Percentiles rank a stretch among this genome's conserved stretches.
phyloP scores from a whole-genome alignment of 2,888 invertebrate species.

The Cordylochernes scorpioides region DNA sequence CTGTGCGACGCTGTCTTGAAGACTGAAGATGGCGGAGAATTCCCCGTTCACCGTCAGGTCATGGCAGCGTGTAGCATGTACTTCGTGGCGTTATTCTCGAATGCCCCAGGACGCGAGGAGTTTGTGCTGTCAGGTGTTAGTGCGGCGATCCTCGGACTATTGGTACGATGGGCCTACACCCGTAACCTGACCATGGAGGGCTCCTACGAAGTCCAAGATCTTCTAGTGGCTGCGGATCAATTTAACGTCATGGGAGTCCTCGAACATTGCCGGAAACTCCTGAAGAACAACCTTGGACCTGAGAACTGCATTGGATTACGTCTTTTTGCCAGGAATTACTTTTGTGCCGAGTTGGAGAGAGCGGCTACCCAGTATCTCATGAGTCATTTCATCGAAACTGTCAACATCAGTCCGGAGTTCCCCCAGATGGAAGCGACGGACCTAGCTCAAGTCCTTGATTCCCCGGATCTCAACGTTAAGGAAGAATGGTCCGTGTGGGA shows the following conservation, averaged over 20 bases:
- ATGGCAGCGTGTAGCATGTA: conserved; percentile 67
- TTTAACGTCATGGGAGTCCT: conserved; percentile 54
- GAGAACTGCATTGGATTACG: conserved; percentile 59
- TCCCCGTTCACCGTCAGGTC: no score
- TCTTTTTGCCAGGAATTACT: conserved; percentile 49
- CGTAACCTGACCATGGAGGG: conserved; percentile 46
- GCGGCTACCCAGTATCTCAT: conserved; percentile 42
- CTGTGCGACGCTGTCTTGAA: no score
- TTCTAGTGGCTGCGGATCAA: conserved; percentile 63
- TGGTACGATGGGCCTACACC: conserved; percentile 61
- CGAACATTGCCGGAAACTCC: conserved; percentile 47
- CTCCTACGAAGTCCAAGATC: conserved; percentile 41
- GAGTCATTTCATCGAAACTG: conserved; percentile 42
- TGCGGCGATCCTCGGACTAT: conserved; percentile 42
- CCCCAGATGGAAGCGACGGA: conserved; percentile 41
- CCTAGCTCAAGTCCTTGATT: conserved; percentile 43
- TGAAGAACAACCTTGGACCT: conserved; percentile 37
- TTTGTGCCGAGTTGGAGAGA: conserved; percentile 30
- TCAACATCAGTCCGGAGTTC: conserved; percentile 43
- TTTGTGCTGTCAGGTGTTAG: conserved; percentile 48
- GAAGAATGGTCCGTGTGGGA: conserved; percentile 70
- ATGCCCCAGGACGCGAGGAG: conserved; percentile 36
- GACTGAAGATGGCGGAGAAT: no score
- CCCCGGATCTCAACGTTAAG: conserved; percentile 55
- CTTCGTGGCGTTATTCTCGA: conserved; percentile 63